Percentiles rank a stretch among this genome's conserved stretches.
These are phyloP conservation scores for Pseudococcus jackbeardsleyi DNA, from an alignment of 2,888 invertebrate species.

Conservation along the genomic window DNA sequence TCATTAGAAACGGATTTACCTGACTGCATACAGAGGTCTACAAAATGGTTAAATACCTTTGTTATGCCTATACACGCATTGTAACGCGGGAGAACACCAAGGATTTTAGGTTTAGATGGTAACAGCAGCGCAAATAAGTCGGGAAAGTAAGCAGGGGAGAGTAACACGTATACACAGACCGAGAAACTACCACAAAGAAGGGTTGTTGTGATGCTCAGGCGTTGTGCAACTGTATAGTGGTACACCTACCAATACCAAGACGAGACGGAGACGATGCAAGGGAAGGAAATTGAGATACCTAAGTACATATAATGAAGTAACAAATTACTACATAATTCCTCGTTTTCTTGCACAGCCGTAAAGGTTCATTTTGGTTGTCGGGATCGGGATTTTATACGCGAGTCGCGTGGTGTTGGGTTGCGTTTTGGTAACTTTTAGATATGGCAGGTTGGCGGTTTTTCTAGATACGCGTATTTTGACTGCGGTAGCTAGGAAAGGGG, in stretches of 20 bases:
- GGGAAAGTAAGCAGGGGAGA: not conserved
- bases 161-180: not conserved
- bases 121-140: not conserved
- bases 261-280: not conserved
- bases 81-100: not conserved
- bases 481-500: not conserved
- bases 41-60: constrained; percentile 27
- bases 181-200: constrained; percentile 2
- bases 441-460: constrained; percentile 10
- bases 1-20: constrained; percentile 38
- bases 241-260: not conserved
- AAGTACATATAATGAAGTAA: constrained; percentile 51
- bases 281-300: constrained; percentile 47
- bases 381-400: constrained; percentile 1
- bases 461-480: constrained; percentile 1
- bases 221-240: constrained; percentile 1
- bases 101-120: constrained; percentile 22
- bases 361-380: constrained; percentile 33
- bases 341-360: constrained; percentile 17
- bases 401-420: constrained; percentile 12
- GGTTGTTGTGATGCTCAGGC: not conserved
- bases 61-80: not conserved
- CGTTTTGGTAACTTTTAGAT: not conserved
- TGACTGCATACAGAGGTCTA: not conserved
- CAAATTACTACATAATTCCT: constrained; percentile 51